These are phyloP conservation scores for Hypotaenidia philippensis DNA, from an alignment of 2,797 vertebrate species.

Conservation along the genomic window DNA sequence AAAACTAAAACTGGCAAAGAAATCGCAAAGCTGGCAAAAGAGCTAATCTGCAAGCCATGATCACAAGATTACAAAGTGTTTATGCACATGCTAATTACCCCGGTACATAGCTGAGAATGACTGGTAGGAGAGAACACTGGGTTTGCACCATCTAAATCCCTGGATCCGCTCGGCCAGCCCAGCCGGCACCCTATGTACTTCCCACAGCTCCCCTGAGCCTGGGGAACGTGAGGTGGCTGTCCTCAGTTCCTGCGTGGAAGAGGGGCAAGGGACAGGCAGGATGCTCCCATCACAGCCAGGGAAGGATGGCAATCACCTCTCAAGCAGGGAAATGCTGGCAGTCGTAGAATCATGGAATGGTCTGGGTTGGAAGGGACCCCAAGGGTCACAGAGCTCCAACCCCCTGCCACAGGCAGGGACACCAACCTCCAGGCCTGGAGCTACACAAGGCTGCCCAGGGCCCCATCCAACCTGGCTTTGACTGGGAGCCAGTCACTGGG, in stretches of 20 bases:
- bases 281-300: not conserved
- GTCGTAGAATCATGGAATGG: no score
- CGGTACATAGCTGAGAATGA: conserved; percentile 51
- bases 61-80: conserved; percentile 76
- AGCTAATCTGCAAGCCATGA: conserved; percentile 74
- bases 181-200: not conserved
- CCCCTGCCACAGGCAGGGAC: no score
- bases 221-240: not conserved
- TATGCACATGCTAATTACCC: conserved; percentile 74
- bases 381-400: no score
- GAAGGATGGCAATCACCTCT: fast-evolving
- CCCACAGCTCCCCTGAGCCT: not conserved
- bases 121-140: conserved; percentile 23
- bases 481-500: no score
- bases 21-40: conserved; percentile 76
- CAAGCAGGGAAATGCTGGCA: not conserved
- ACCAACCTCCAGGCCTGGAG: no score
- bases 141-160: conserved; percentile 12
- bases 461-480: no score
- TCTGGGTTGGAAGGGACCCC: no score
- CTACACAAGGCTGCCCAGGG: no score
- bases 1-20: conserved; percentile 76
- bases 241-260: fast-evolving
- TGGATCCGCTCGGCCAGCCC: not conserved
- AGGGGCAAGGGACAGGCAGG: not conserved